Conservation (phyloP, 2,113 vertebrate species). For the Toxostoma redivivum region DNA sequence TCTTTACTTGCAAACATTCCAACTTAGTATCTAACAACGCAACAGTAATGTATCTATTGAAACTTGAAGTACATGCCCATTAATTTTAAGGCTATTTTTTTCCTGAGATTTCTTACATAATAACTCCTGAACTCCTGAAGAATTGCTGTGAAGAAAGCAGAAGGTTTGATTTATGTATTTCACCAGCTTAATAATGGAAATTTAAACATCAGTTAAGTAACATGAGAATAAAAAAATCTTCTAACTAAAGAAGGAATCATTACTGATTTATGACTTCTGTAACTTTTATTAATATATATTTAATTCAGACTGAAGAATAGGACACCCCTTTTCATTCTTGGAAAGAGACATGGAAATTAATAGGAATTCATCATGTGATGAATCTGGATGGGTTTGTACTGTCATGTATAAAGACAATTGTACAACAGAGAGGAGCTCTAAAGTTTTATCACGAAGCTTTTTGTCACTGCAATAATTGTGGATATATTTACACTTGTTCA, state of each 20-base stretch:
- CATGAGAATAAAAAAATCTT: not conserved
- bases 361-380: not conserved
- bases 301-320: not conserved
- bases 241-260: not conserved
- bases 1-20: not conserved
- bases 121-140: not conserved
- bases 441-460: not conserved
- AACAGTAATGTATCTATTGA: not conserved
- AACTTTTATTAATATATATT: not conserved
- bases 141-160: not conserved
- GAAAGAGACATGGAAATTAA: not conserved
- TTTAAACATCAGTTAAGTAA: not conserved
- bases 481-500: not conserved
- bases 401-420: too few relatives aligned
- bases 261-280: not conserved
- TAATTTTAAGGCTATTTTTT: not conserved
- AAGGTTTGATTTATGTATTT: not conserved
- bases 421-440: not conserved
- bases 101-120: not conserved
- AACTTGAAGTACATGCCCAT: not conserved
- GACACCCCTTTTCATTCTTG: not conserved
- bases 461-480: not conserved
- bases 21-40: not conserved
- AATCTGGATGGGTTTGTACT: not conserved
- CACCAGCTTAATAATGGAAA: not conserved